Conservation (phyloP, 2,888 invertebrate species). For the Seira sanloemensis region DNA sequence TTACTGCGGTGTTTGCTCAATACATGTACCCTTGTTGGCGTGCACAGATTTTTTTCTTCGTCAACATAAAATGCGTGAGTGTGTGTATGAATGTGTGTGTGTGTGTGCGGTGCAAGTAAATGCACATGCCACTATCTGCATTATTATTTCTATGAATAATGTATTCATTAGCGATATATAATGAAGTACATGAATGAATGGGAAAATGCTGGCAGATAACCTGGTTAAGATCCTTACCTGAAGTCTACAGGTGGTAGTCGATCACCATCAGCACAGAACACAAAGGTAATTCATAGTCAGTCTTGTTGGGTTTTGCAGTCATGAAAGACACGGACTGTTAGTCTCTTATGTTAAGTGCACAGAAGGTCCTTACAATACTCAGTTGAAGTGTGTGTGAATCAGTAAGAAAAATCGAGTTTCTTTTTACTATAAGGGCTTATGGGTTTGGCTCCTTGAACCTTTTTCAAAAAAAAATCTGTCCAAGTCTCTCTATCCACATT, state of each 20-base stretch:
- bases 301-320: slow-evolving; percentile 55
- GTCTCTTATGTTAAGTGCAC: slow-evolving; percentile 26
- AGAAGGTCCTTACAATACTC: background rate
- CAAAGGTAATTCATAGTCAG: slow-evolving; percentile 43
- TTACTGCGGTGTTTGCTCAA: background rate
- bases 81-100: background rate
- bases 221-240: slow-evolving; percentile 11
- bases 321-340: slow-evolving; percentile 52
- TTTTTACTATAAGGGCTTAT: background rate
- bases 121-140: slow-evolving; percentile 24
- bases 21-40: background rate
- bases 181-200: slow-evolving; percentile 35
- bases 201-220: background rate
- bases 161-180: slow-evolving; percentile 19
- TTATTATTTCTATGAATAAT: slow-evolving; percentile 27
- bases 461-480: slow-evolving; percentile 19
- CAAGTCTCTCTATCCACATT: background rate
- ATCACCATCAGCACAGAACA: slow-evolving; percentile 34
- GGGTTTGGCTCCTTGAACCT: slow-evolving; percentile 24
- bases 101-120: slow-evolving; percentile 8
- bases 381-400: background rate
- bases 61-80: background rate
- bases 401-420: background rate
- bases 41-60: background rate
- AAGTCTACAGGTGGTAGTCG: slow-evolving; percentile 41